Base-by-base conservation (phyloP, 1,140 invertebrate species). In the Drosophila kohkoa region DNA sequence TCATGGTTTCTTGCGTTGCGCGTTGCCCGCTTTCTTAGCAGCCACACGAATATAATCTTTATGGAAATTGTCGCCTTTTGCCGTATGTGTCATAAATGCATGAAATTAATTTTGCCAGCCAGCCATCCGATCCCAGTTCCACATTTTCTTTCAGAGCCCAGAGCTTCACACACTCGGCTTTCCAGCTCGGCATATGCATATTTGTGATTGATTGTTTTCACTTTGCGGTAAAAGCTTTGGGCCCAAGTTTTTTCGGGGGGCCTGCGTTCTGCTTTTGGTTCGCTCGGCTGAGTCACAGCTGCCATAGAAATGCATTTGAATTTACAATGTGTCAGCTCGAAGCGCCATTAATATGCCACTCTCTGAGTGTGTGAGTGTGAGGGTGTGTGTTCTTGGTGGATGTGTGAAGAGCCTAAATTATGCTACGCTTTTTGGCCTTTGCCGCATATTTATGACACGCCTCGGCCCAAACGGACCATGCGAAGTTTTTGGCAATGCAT, bases 171-270 rank as follows among this genome's bases (percentile, higher is more conserved):
- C 20, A 25, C 20, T 25, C 20, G 20, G 20, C 20, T 25, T 25
- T 25, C 20, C 20, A 7, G 20, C 41, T 28, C 11, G 15, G 20
- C 67, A 64, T 62, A 62, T 67, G 63, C 63, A 67, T 64, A 70
- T 81, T 77, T 80, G 20, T 88, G 83, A 88, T 88, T 89, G 83
- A 88, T 88, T 89, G 83, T 77, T 83, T 87, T 88, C 85, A 88
- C 83, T 88, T 88, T 89, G 83, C 74, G 85, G 82, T 89, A 72
- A 87, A 64, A 77, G 80, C 83, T 73, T 74, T 67, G 67, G 65
- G 76, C 49, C 49, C 66, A 71, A 79, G 25, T 59, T 48, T 65
- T 57, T 63, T 25, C 20, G 0, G 20, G 20, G 46, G 68, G 41
- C 32, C 55, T 43, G 16, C 41, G 5, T 43, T 25, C n/a, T 43